phyloP scores from a whole-genome alignment of 2,888 invertebrate genomes.

The Lycaena phlaeas region DNA sequence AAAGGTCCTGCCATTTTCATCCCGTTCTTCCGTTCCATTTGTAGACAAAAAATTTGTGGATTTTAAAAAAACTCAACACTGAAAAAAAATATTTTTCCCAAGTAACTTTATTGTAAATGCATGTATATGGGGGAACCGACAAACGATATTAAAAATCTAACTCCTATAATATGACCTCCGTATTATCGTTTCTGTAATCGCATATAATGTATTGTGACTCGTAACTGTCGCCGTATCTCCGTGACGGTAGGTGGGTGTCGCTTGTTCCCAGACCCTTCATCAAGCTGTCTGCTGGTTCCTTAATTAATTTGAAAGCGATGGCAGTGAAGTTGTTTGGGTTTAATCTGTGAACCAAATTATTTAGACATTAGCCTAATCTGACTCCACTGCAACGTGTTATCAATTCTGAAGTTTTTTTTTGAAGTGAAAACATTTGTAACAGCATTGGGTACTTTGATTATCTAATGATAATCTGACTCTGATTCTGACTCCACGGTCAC shows the following conservation, averaged over 20 bases:
- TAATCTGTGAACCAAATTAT: slow-evolving; percentile 41
- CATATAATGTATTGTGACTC: neutral
- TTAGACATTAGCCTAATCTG: neutral
- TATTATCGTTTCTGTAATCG: neutral
- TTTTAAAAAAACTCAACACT: too few species aligned
- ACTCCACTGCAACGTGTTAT: neutral
- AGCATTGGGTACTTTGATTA: too few species aligned
- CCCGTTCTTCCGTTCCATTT: too few species aligned
- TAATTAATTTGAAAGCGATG: slow-evolving; percentile 64
- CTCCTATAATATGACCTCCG: neutral
- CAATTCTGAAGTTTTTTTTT: too few species aligned
- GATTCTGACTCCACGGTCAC: neutral
- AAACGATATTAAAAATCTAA: too few species aligned
- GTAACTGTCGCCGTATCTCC: neutral
- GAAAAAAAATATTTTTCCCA: too few species aligned
- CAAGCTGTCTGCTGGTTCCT: slow-evolving; percentile 12
- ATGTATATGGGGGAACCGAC: too few species aligned
- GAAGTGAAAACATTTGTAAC: too few species aligned
- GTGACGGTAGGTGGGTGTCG: slow-evolving; percentile 10
- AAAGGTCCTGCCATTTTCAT: too few species aligned
- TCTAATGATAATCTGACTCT: too few species aligned
- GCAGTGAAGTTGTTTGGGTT: slow-evolving; percentile 54
- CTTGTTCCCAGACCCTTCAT: slow-evolving; percentile 9
- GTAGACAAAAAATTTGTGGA: too few species aligned
- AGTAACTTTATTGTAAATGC: too few species aligned